Conservation (phyloP, 2,797 vertebrate species). For the Eurystomus glaucurus region DNA sequence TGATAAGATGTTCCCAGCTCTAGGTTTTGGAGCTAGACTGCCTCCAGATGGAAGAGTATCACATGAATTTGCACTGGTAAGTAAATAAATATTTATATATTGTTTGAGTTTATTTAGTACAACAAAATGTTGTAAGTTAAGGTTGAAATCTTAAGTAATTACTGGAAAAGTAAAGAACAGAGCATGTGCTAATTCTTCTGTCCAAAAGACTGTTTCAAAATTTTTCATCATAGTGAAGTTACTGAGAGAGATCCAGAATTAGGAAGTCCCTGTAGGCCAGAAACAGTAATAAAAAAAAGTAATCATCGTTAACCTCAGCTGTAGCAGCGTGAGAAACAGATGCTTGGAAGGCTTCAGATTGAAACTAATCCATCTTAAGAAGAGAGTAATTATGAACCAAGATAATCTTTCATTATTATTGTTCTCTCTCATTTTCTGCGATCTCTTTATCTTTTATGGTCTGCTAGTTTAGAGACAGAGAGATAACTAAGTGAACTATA, state of each 20-base stretch:
- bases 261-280: neutral
- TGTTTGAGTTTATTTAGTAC: neutral
- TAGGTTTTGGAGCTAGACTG: constrained; percentile 97
- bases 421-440: neutral
- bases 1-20: constrained; percentile 98
- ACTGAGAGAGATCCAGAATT: neutral
- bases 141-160: neutral
- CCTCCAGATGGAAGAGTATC: constrained; percentile 96
- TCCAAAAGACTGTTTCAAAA: neutral
- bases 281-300: neutral
- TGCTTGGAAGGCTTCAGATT: neutral
- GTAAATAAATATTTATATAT: constrained; percentile 19
- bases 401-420: neutral
- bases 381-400: neutral
- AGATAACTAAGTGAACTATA: neutral
- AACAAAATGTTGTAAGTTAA: neutral
- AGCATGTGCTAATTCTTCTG: neutral
- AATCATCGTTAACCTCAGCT: constrained; percentile 5
- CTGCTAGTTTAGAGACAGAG: neutral
- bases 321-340: neutral
- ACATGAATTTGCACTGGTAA: constrained; percentile 97
- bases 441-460: neutral
- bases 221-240: neutral
- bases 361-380: neutral
- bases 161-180: neutral